Evolutionary conservation across 2,888 invertebrate genomes (phyloP), one percentile per base, ranked within the genome.

Genomic region (Drosophila buzzatii): DNA sequence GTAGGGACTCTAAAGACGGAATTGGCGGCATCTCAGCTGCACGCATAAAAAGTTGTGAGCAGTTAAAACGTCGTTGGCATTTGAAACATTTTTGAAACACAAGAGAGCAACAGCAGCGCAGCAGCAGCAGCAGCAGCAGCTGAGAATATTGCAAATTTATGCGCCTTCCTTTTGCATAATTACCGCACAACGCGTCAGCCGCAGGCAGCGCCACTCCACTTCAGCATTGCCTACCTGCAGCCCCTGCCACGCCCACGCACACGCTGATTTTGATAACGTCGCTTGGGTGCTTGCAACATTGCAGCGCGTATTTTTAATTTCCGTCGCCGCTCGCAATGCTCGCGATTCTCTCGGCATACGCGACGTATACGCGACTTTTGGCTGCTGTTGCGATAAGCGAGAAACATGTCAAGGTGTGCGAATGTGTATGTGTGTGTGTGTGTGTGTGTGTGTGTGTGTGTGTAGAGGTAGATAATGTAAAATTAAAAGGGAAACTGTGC

Each of bases 301-400:
- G 90, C 88, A 86, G 81, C 86, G 88, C 79, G 86, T 86, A 90
- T 86, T 89, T 86, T 86, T 86, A 86, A 86, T 86, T 86, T 86
- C 86, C 86, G 86, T 86, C 86, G 81, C 75, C 79, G 76, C 66
- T 60, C 67, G 73, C 79, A 69, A 57, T 73, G 76, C 69, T 60
- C 67, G 73, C 79, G 70, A 51, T 74, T 78, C 79, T 59, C 82
- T 60, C 51, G 62, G 73, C 68, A 73, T 62, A 77, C 79, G 62
- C 77, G 78, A 37, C 70, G 81, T 74, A 81, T 81, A 72, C 70
- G 79, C 69, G 81, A 81, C 70, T 82, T 73, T 79, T 75, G 81
- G 72, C 72, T 79, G 65, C 65, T 73, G 82, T 55, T 77, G 81
- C 79, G 90, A 89, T 89, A 85, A 89, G 81, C 88, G 88, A 59